Base-by-base conservation (phyloP, 2,888 invertebrate genomes). In the Bimastos eiseni region DNA sequence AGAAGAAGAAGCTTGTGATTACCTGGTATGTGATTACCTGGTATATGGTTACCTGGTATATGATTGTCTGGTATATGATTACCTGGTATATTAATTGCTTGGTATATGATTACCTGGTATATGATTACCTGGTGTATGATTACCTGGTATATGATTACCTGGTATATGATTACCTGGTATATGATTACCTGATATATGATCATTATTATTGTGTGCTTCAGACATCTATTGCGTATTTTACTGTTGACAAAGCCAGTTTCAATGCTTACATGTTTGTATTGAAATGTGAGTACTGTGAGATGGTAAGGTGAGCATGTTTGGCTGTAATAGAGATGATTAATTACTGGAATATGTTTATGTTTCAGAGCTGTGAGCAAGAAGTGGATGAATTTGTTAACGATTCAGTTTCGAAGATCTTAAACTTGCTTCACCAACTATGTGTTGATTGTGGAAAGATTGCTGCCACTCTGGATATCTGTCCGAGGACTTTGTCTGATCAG, bases 291-390 rank as follows among this genome's bases (percentile, higher is more conserved):
- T 70, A 70, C 11, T 49, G 49, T 24, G 49, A 24, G 21, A 24
- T 49, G 49, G 30, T 8, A 70, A 0, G 8, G 30, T 70, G 70
- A 70, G n/a, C 70, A n/a, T 70, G 70, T 70, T 70, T 70, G 70
- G 70, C n/a, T 70, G 11, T 70, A 70, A 70, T n/a, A 13, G 70
- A 11, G 13, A 70, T n/a, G n/a, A 70, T 30, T 8, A 70, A 13
- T 70, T 70, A 70, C 70, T 70, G 70, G 8, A n/a, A 0, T 8
- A 70, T n/a, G n/a, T 70, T 70, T 86, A 86, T 34, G 34, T 34
- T 86, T 36, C 86, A 86, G 86, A 86, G 86, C 86, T 86, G 86
- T 86, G 86, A 86, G 37, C 34, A 86, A 37, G 37, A 34, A 86
- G 37, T 86, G 5, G 24, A 33, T 86, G 86, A 86, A 37, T 8